Percentiles rank a stretch among this genome's conserved stretches.
Evolutionary conservation across 2,888 invertebrate species (phyloP).

Genomic region (Drosophila neutralis): DNA sequence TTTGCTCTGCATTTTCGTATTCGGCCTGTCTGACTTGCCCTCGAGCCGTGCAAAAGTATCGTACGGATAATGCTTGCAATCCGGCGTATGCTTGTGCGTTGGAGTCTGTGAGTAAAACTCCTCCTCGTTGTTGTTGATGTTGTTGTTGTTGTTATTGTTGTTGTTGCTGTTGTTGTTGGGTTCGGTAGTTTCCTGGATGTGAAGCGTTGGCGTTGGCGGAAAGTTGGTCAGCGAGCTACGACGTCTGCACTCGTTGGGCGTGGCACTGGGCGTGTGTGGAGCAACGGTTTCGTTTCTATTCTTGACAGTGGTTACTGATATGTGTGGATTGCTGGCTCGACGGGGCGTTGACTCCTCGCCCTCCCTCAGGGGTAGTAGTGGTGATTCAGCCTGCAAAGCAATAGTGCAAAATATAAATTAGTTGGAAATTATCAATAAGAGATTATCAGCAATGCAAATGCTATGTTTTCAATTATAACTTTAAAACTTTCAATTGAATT

Average conservation of each 20-base stretch:
- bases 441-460: not conserved
- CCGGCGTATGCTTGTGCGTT: slow-evolving; percentile 54
- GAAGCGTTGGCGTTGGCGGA: slow-evolving; percentile 16
- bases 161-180: slow-evolving; percentile 39
- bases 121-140: slow-evolving; percentile 49
- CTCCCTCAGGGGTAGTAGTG: slow-evolving; percentile 78
- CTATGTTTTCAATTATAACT: not conserved
- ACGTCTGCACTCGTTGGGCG: slow-evolving; percentile 61
- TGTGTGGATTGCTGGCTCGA: slow-evolving; percentile 14
- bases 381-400: slow-evolving; percentile 81
- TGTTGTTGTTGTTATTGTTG: slow-evolving; percentile 48
- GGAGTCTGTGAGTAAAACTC: slow-evolving; percentile 49
- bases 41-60: slow-evolving; percentile 81
- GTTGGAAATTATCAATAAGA: not conserved
- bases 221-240: slow-evolving; percentile 70
- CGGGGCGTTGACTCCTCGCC: slow-evolving; percentile 43
- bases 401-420: not conserved
- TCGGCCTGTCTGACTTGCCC: slow-evolving; percentile 72
- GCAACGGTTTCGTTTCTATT: slow-evolving; percentile 16
- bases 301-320: slow-evolving; percentile 35
- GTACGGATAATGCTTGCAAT: slow-evolving; percentile 78
- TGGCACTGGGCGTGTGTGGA: slow-evolving; percentile 12
- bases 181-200: slow-evolving; percentile 23
- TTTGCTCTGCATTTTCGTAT: slow-evolving; percentile 82
- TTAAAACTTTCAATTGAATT: not conserved